Evolutionary conservation across 2,888 invertebrate species (phyloP).

Genomic region (Adelognathus sp.): DNA sequence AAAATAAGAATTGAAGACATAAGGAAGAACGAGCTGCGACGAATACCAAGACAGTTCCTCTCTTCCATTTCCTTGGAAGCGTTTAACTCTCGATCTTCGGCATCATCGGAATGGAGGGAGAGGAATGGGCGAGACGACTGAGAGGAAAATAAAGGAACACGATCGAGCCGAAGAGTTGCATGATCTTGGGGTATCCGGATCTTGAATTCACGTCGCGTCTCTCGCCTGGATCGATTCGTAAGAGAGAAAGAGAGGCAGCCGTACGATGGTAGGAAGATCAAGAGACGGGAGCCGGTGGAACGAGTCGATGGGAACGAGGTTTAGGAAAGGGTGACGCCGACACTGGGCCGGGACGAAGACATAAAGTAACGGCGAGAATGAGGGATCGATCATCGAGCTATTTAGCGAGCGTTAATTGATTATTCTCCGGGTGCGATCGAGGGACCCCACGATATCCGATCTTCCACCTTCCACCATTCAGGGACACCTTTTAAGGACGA

Average conservation of each 20-base stretch:
- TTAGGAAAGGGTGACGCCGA: not conserved
- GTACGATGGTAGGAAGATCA: slow-evolving; percentile 51
- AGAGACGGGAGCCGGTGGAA: not conserved
- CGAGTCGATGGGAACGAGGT: not conserved
- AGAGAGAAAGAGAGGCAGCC: slow-evolving; percentile 51
- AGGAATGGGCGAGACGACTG: not conserved
- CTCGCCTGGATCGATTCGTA: slow-evolving; percentile 29
- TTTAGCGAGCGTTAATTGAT: slow-evolving; percentile 62
- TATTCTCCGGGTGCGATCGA: slow-evolving; percentile 57
- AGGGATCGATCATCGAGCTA: slow-evolving; percentile 49
- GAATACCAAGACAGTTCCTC: slow-evolving; percentile 30
- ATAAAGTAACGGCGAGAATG: not conserved
- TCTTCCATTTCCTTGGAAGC: slow-evolving; percentile 46
- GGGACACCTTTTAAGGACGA: slow-evolving; percentile 39
- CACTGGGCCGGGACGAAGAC: not conserved
- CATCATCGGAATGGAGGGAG: slow-evolving; percentile 14
- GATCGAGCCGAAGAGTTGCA: slow-evolving; percentile 32
- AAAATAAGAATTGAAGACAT: not conserved
- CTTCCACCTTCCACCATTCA: slow-evolving; percentile 22
- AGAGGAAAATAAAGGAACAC: not conserved
- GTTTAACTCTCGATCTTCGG: slow-evolving; percentile 41
- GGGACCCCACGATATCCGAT: not conserved
- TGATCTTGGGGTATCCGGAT: slow-evolving; percentile 40
- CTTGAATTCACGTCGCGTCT: slow-evolving; percentile 28
- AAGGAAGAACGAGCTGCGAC: slow-evolving; percentile 11